These are phyloP conservation scores for Drosophila dives DNA, from an alignment of 2,888 invertebrate species.

Conservation along the genomic window DNA sequence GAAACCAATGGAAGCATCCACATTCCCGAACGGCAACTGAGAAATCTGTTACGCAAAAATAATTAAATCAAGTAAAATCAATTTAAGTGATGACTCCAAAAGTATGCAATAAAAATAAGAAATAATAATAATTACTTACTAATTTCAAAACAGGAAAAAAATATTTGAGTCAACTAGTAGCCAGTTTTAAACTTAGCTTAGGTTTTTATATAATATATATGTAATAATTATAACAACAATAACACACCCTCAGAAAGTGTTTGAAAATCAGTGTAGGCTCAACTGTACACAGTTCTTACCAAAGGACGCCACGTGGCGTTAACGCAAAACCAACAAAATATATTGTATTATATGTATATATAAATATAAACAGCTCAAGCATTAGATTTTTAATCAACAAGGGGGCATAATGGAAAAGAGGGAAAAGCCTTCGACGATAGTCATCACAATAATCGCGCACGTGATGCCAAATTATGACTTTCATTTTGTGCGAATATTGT, in stretches of 20 bases:
- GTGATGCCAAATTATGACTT: constrained; percentile 71
- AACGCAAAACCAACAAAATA: constrained; percentile 59
- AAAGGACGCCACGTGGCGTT: constrained; percentile 51
- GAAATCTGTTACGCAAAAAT: not conserved
- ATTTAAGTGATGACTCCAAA: constrained; percentile 29
- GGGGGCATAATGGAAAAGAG: constrained; percentile 40
- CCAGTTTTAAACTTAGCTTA: not conserved
- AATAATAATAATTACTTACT: too few species aligned
- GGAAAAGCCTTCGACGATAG: constrained; percentile 55
- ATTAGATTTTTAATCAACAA: constrained; percentile 56
- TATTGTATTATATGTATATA: constrained; percentile 14
- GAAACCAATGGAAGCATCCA: not conserved
- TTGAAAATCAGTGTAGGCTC: constrained; percentile 2
- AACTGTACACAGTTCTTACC: constrained; percentile 35
- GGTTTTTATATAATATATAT: too few species aligned
- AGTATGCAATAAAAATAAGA: constrained; percentile 44
- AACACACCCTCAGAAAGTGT: not conserved
- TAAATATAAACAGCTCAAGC: constrained; percentile 48
- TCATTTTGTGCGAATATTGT: constrained; percentile 62
- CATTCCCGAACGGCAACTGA: not conserved
- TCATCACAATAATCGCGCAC: constrained; percentile 71
- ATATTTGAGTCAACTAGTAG: not conserved
- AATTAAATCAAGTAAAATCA: not conserved
- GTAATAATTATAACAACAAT: constrained; percentile 1
- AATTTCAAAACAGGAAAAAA: not conserved